Conservation (phyloP, 2,797 vertebrate species). For the Galago senegalensis region DNA sequence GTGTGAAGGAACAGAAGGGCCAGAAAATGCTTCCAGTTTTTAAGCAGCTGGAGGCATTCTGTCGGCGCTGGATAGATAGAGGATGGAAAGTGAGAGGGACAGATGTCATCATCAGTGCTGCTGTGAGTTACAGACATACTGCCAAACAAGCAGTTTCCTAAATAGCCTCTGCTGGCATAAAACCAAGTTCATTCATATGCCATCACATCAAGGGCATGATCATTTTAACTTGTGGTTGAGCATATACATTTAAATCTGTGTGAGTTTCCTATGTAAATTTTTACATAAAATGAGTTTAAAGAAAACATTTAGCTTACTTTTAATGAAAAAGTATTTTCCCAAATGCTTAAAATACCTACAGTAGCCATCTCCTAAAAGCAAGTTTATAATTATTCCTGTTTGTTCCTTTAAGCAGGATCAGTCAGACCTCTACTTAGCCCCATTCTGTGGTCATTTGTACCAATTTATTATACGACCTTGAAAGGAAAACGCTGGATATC, state of each 20-base stretch:
- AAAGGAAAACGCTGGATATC: constrained; percentile 64
- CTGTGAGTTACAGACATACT: constrained; percentile 21
- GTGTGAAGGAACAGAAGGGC: neutral
- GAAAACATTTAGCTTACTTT: constrained; percentile 45
- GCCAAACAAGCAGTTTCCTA: neutral
- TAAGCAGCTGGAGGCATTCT: constrained; percentile 37
- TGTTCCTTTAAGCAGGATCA: constrained; percentile 49
- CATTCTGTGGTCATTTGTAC: constrained; percentile 46
- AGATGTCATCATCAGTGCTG: neutral
- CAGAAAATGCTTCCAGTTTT: neutral
- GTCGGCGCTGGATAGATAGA: neutral
- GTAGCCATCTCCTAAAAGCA: neutral
- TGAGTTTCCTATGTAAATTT: constrained; percentile 7
- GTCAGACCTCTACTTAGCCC: neutral
- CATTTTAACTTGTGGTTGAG: constrained; percentile 44
- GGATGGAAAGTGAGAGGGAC: constrained; percentile 5
- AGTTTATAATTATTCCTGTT: constrained; percentile 43
- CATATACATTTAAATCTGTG: neutral
- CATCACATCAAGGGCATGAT: neutral
- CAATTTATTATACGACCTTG: constrained; percentile 54
- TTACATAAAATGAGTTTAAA: constrained; percentile 44
- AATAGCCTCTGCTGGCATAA: neutral
- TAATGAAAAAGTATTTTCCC: neutral
- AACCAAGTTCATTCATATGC: neutral
- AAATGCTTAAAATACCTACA: constrained; percentile 63